These are phyloP conservation scores for Drosophila ananassae DNA, from an alignment of 1,140 invertebrate genomes.

Conservation along the genomic window DNA sequence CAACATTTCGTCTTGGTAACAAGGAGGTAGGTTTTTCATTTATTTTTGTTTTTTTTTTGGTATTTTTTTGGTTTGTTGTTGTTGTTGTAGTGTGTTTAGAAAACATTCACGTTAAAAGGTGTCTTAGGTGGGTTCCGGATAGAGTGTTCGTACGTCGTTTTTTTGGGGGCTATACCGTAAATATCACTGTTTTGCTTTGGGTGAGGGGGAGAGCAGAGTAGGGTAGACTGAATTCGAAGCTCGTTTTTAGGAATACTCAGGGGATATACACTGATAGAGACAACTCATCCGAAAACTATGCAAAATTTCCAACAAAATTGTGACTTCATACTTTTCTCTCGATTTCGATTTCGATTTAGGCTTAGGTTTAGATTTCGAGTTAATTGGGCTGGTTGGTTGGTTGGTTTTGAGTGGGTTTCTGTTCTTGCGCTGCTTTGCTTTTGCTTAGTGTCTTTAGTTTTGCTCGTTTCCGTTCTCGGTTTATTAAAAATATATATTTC, in stretches of 20 bases:
- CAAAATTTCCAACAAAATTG: constrained; percentile 79
- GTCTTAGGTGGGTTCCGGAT: constrained; percentile 76
- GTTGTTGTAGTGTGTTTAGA: constrained; percentile 51
- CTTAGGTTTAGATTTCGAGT: not conserved
- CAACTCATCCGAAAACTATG: constrained; percentile 27
- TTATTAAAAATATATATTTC: constrained; percentile 78
- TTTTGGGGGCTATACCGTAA: constrained; percentile 58
- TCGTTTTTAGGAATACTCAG: constrained; percentile 48
- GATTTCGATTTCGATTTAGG: constrained; percentile 22
- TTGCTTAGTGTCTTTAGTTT: constrained; percentile 57
- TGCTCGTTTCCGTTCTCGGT: constrained; percentile 53
- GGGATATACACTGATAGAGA: constrained; percentile 22
- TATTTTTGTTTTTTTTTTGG: constrained; percentile 55
- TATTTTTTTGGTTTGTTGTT: not conserved
- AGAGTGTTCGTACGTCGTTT: constrained; percentile 53
- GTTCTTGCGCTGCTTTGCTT: constrained; percentile 34
- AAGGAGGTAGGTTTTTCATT: constrained; percentile 77
- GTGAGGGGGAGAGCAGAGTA: constrained; percentile 47
- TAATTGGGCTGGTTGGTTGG: constrained; percentile 17
- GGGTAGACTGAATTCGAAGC: constrained; percentile 58
- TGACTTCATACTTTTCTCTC: constrained; percentile 28
- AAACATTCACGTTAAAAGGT: constrained; percentile 71
- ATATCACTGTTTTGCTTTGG: constrained; percentile 75
- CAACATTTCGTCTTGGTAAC: constrained; percentile 45
- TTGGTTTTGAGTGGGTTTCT: constrained; percentile 35